Base-by-base conservation (phyloP, 2,888 invertebrate genomes). In the Mesoligia furuncula region DNA sequence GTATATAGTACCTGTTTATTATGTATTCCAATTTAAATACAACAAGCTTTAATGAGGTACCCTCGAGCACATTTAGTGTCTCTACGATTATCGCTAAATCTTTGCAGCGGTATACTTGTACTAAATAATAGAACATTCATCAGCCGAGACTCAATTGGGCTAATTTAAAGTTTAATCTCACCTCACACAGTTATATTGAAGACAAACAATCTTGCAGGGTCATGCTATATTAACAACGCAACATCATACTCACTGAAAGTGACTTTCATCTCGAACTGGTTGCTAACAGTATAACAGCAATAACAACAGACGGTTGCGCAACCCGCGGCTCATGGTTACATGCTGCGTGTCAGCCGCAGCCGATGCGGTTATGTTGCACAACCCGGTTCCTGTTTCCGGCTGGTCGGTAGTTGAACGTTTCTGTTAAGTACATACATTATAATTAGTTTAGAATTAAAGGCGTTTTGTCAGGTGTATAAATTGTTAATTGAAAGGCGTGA, bases 381-480 rank as follows among this genome's bases (percentile, higher is more conserved):
- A 82, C 66, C 61, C n/a, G 61, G 85, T 85, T 83, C 83, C 83
- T 85, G 85, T 81, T 72, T 85, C 83, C 83, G 76, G 31, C 51
- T 15, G 39, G 39, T 17, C 39, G 54, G 39, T 61, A 45, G n/a
- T 17, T 65, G 42, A 59, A 48, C 15, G 59, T 36, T 31, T n/a
- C 61, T 84, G 59, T 39, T 68, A 61, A n/a, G n/a, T 65, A 36
- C n/a, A 36, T 45, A 42, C n/a, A 36, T 45, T 73, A n/a, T 73
- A 67, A 73, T 82, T 81, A 61, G 27, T 42, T 27, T 15, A 69
- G 62, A 11, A 51, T 84, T 74, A 15, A 39, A 73, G 48, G 61
- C 48, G 42, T 6, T 84, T 66, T 72, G 9, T 77, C 7, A 31
- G 13, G 2, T 36, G 8, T 73, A 61, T 27, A 11, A 13, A 11